Base-by-base conservation (phyloP, 2,113 vertebrate species). In the Columba janthina region DNA sequence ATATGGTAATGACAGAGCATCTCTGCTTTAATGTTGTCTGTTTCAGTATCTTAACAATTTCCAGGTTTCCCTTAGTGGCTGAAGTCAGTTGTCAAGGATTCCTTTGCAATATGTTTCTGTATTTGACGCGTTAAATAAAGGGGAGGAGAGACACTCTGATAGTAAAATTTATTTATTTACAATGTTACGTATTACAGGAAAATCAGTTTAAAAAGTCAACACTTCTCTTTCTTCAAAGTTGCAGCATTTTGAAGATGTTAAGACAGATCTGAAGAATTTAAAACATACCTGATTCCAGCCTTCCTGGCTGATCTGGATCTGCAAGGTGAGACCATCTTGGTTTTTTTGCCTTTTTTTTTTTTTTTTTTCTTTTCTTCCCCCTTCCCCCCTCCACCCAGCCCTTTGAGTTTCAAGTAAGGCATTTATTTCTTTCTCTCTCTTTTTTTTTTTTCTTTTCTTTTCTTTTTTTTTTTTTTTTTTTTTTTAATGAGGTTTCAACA, bases 351-450 rank as follows among this genome's bases (percentile, higher is more conserved):
- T 62, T 48, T 44, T 57, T 57, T 16, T 22, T 57, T 57, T 16
- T 22, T 57, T 57, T 16, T 22, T 54, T 48, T 15, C 11, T 57
- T 57, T 16, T 22, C 60, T 48, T 15, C 11, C 8, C 13, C 14
- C 25, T 38, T 5, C 2, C 50, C 12, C 22, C 50, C 50, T 24
- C 24, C 22, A 11, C 77, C 66, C 73, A 96, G 94, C 96, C 96
- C 96, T 97, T 96, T 90, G 79, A 95, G 90, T 93, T 93, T 96
- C 92, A 94, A 96, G 81, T 97, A 98, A 98, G 97, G 97, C 95
- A 94, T 75, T 80, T 85, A 67, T 93, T 93, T 94, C 10, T 62
- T 81, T 91, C 24, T 65, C 85, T 77, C 12, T 42, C 40, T 40
- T 5, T 40, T n/a, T 34, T 22, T 93, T 84, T 96, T 60, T 60